Evolutionary conservation across 2,797 vertebrate genomes (phyloP), one percentile per base, ranked within the genome.

Genomic region (Heterohyrax brucei): DNA sequence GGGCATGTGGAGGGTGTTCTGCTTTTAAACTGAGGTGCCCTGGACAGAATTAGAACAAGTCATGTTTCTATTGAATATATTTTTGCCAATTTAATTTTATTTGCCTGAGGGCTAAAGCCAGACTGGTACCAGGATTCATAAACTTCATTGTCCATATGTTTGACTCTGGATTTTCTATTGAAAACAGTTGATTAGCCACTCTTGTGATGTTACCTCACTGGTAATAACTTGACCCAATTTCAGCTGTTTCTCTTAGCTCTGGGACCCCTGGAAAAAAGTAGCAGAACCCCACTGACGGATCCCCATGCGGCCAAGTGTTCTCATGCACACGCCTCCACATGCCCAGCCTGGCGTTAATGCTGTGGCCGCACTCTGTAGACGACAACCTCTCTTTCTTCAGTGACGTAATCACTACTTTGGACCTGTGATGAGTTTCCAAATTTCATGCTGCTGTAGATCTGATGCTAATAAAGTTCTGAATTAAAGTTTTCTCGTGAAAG

Each of bases 211-310:
- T 87, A 80, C 66, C 50, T 96, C 53, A 89, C 75, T 83, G 24
- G 87, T 89, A n/a, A 92, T 82, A 95, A 96, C 64, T 76, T 90
- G 90, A 96, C 87, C 94, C 10, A 30, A 75, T 96, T 97, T 95
- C 87, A 87, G 9, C 50, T 91, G 72, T 90, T 96, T 94, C n/a
- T 87, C 4, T 39, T 62, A 72, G 56, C 72, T 79, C 24, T 44
- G 30, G 28, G 19, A 46, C 95, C 46, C 75, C 46, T 81, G 3
- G 68, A 79, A 86, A 96, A 94, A 70, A 28, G 18, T 39, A 93
- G 28, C 21, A 10, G 12, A 50, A 77, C 24, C 86, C 56, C 73
- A 91, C 1, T 39, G 72, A 95, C 81, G 93, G 44, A 91, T 5
- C 2, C 53, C 39, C 59, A 9, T 4, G 12, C 5, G 91, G 33